These are phyloP conservation scores for Psittacus erithacus DNA, from an alignment of 2,113 vertebrate species.

Conservation along the genomic window DNA sequence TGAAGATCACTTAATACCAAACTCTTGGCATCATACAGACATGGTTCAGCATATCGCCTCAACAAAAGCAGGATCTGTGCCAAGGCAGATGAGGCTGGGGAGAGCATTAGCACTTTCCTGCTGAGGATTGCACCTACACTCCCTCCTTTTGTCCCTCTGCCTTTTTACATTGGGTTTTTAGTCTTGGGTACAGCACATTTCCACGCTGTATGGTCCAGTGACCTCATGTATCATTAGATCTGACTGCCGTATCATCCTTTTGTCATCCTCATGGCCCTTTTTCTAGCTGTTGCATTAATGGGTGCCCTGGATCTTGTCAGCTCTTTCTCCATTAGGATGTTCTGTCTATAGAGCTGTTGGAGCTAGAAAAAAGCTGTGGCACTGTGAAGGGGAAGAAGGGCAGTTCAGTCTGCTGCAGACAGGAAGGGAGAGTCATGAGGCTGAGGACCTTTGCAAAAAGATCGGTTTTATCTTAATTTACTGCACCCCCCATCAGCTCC, in stretches of 20 bases:
- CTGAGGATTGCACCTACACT: background rate
- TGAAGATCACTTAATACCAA: background rate
- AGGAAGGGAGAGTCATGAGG: background rate
- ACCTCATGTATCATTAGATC: fast-evolving
- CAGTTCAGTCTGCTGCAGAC: background rate
- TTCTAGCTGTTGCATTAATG: fast-evolving
- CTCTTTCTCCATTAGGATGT: background rate
- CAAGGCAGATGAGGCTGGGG: background rate
- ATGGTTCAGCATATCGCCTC: fast-evolving
- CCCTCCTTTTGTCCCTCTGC: background rate
- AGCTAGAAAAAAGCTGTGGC: background rate
- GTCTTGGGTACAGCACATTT: no score
- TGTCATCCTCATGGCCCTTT: background rate
- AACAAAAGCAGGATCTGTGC: background rate
- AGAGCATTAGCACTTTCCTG: background rate
- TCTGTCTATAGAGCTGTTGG: background rate
- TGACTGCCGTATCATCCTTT: fast-evolving
- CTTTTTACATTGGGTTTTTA: fast-evolving
- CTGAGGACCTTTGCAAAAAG: fast-evolving
- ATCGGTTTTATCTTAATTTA: background rate
- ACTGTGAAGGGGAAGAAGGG: background rate
- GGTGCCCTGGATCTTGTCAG: fast-evolving
- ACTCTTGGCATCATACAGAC: fast-evolving
- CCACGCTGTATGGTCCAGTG: background rate
- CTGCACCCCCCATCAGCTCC: background rate